A percentile compares a stretch with the other conserved stretches of the same genome.
These are phyloP conservation scores for Drosophila sproati DNA, from an alignment of 1,140 invertebrate genomes.

Conservation along the genomic window DNA sequence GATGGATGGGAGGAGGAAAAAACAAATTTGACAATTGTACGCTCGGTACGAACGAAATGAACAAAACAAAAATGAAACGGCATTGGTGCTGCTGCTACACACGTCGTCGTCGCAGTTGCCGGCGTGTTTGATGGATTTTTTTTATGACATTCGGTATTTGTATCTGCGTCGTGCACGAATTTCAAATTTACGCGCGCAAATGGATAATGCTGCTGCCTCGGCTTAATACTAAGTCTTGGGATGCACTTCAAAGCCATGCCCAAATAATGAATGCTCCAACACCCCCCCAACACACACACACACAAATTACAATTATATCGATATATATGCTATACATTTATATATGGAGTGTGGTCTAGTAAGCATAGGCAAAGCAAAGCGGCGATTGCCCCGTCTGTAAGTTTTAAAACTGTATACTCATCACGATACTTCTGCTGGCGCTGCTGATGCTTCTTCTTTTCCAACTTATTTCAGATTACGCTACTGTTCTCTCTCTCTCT, in stretches of 20 bases:
- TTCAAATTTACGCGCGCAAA: conserved; percentile 66
- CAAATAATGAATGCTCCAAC: conserved; percentile 33
- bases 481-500: conserved; percentile 53
- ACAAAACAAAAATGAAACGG: conserved; percentile 83
- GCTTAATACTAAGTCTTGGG: conserved; percentile 25
- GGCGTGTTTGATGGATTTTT: conserved; percentile 73
- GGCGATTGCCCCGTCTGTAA: conserved; percentile 55
- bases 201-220: conserved; percentile 5
- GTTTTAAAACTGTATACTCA: conserved; percentile 80
- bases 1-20: conserved; percentile 72
- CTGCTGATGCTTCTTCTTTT: conserved; percentile 75
- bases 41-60: conserved; percentile 79
- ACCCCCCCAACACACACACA: conserved; percentile 15
- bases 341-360: conserved; percentile 6
- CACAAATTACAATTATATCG: conserved; percentile 7
- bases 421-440: conserved; percentile 75
- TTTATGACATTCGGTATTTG: conserved; percentile 34
- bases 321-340: conserved; percentile 5
- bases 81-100: conserved; percentile 53
- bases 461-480: conserved; percentile 82
- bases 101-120: conserved; percentile 50
- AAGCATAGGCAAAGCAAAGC: conserved; percentile 55
- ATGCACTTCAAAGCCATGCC: conserved; percentile 49
- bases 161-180: conserved; percentile 48
- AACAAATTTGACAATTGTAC: conserved; percentile 83